A percentile compares a stretch with the other conserved stretches of the same genome.
phyloP scores from a whole-genome alignment of 2,888 invertebrate species.

The Epiblema foenella region DNA sequence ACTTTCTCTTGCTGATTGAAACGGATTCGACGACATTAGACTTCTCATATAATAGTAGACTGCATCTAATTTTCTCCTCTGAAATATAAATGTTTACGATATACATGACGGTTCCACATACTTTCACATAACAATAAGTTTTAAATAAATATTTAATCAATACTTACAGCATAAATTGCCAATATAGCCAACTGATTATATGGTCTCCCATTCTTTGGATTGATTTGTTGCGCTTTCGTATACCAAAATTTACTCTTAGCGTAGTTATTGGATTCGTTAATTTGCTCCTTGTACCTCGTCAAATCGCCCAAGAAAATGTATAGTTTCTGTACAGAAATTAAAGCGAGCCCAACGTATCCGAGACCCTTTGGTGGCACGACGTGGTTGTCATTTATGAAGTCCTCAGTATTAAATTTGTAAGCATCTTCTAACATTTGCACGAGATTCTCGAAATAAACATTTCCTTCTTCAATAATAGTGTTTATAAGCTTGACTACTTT shows the following conservation, averaged over 20 bases:
- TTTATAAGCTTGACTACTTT: constrained; percentile 87
- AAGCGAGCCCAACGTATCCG: constrained; percentile 89
- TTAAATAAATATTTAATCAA: constrained; percentile 1
- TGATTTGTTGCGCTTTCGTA: constrained; percentile 95
- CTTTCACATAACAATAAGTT: no score
- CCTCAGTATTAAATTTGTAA: constrained; percentile 89
- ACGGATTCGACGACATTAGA: constrained; percentile 96
- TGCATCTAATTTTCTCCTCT: constrained; percentile 97
- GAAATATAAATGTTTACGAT: constrained; percentile 62
- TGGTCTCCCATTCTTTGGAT: constrained; percentile 97
- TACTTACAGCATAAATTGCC: constrained; percentile 91
- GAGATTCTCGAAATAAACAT: constrained; percentile 90
- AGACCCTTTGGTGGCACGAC: constrained; percentile 86
- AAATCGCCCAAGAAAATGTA: constrained; percentile 96
- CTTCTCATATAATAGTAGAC: constrained; percentile 98
- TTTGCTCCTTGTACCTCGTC: constrained; percentile 94
- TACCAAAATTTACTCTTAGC: constrained; percentile 92
- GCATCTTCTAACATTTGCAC: constrained; percentile 89
- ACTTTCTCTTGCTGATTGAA: constrained; percentile 96
- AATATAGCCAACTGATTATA: constrained; percentile 97
- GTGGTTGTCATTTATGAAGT: constrained; percentile 86
- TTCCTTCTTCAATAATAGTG: constrained; percentile 91
- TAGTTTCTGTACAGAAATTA: constrained; percentile 94
- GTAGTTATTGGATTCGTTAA: constrained; percentile 92
- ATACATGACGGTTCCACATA: not conserved